phyloP scores from a whole-genome alignment of 2,888 invertebrate genomes.

The Pseudococcus jackbeardsleyi region DNA sequence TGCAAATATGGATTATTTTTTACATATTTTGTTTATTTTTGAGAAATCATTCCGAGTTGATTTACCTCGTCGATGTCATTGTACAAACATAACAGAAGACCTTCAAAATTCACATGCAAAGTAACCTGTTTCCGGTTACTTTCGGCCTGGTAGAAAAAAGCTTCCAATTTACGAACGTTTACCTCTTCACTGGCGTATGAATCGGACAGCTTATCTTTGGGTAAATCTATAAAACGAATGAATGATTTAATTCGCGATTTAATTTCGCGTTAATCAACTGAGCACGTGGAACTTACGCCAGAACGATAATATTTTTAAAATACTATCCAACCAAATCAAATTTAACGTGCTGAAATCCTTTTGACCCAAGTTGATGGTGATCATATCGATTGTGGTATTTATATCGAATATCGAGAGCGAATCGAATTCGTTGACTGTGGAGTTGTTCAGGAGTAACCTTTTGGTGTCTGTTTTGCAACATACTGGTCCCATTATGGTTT shows the following conservation, averaged over 20 bases:
- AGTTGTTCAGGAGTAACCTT: slow-evolving; percentile 19
- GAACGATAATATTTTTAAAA: slow-evolving; percentile 53
- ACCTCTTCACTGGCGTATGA: slow-evolving; percentile 71
- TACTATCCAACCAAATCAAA: slow-evolving; percentile 74
- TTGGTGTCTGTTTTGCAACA: slow-evolving; percentile 53
- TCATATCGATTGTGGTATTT: slow-evolving; percentile 77
- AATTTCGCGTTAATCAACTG: neutral
- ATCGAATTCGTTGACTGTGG: neutral
- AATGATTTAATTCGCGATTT: neutral
- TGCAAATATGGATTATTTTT: neutral
- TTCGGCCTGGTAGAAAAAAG: slow-evolving; percentile 80
- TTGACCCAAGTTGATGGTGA: slow-evolving; percentile 79
- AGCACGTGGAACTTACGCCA: slow-evolving; percentile 68
- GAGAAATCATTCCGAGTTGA: neutral
- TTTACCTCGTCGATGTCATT: slow-evolving; percentile 80
- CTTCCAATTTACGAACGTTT: slow-evolving; percentile 79
- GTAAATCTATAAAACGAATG: neutral
- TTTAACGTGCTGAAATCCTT: slow-evolving; percentile 81
- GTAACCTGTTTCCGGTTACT: slow-evolving; percentile 76
- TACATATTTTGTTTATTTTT: too few species aligned
- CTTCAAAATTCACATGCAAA: slow-evolving; percentile 76
- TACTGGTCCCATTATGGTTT: slow-evolving; percentile 79
- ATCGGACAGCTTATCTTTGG: neutral
- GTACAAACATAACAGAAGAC: slow-evolving; percentile 79
- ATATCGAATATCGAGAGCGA: slow-evolving; percentile 70